Evolutionary conservation across 1,140 invertebrate species (phyloP).

Genomic region (Camponotus pennsylvanicus): DNA sequence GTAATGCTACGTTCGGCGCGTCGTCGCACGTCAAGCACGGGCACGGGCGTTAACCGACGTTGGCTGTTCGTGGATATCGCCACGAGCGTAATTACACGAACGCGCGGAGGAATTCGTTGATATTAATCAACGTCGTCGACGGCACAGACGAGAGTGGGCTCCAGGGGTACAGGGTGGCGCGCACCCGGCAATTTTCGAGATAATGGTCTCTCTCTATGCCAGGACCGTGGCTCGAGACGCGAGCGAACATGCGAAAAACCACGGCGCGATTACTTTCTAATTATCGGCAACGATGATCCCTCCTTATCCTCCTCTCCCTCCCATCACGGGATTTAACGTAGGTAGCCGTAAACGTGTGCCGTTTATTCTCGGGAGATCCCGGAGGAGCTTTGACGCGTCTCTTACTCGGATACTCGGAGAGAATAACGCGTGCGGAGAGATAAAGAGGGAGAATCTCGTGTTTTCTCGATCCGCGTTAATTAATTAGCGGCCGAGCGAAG

Average conservation of each 20-base stretch:
- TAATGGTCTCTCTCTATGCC: constrained; percentile 20
- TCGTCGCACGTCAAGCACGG: constrained; percentile 9
- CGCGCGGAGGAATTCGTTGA: constrained; percentile 70
- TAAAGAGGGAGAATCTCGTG: constrained; percentile 4
- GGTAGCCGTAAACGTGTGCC: constrained; percentile 29
- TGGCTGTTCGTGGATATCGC: constrained; percentile 36
- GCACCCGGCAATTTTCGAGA: constrained; percentile 49
- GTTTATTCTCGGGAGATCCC: constrained; percentile 8
- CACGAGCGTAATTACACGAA: constrained; percentile 63
- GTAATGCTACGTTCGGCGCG: constrained; percentile 39
- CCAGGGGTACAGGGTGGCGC: background rate
- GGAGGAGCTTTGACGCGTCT: background rate
- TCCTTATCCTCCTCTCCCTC: too few relatives aligned
- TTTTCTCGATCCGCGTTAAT: constrained; percentile 51
- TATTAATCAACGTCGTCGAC: constrained; percentile 70
- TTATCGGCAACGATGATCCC: constrained; percentile 46
- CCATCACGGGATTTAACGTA: constrained; percentile 43
- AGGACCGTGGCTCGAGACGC: background rate
- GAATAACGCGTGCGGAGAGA: background rate
- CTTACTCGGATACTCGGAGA: background rate
- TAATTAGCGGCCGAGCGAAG: constrained; percentile 41
- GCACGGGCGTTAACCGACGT: constrained; percentile 48
- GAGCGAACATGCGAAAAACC: constrained; percentile 24
- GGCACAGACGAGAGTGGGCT: background rate
- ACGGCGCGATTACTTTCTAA: constrained; percentile 45